A percentile compares a stretch with the other conserved stretches of the same genome.
Conservation (phyloP, 1,140 invertebrate species). For the Drosophila sproati region DNA sequence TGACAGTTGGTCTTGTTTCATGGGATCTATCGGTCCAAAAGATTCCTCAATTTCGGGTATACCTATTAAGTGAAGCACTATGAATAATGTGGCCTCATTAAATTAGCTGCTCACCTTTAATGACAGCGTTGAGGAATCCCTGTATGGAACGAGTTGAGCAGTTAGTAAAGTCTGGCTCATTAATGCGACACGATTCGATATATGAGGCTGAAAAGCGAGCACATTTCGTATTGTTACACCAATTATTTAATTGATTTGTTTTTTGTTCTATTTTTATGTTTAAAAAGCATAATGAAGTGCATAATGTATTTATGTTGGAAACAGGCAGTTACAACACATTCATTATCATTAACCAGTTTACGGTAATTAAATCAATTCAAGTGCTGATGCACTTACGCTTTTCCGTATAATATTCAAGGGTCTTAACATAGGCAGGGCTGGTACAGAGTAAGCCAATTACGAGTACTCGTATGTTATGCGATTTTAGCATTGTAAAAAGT, state of each 20-base stretch:
- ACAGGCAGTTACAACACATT: conserved; percentile 5
- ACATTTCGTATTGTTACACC: background rate
- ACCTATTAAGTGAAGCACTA: conserved; percentile 26
- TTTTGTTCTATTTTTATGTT: conserved; percentile 24
- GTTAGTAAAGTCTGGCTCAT: conserved; percentile 87
- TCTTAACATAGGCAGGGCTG: conserved; percentile 86
- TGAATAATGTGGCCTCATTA: background rate
- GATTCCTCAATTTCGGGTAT: conserved; percentile 62
- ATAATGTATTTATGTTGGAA: background rate
- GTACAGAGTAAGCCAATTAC: conserved; percentile 83
- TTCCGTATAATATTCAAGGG: conserved; percentile 58
- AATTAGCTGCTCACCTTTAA: conserved; percentile 78
- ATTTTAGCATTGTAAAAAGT: conserved; percentile 30
- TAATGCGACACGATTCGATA: conserved; percentile 87
- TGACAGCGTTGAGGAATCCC: conserved; percentile 86
- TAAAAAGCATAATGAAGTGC: conserved; percentile 1
- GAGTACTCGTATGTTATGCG: conserved; percentile 23
- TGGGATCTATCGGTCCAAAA: conserved; percentile 81
- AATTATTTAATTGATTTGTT: conserved; percentile 19
- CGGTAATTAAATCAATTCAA: conserved; percentile 36
- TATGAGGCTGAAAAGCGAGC: conserved; percentile 86
- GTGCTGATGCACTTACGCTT: conserved; percentile 58
- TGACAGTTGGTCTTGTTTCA: conserved; percentile 60
- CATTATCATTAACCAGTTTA: conserved; percentile 27
- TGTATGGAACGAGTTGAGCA: conserved; percentile 87